Percentiles rank a stretch among this genome's conserved stretches.
phyloP scores from a whole-genome alignment of 2,797 vertebrate genomes.

The Fratercula arctica region DNA sequence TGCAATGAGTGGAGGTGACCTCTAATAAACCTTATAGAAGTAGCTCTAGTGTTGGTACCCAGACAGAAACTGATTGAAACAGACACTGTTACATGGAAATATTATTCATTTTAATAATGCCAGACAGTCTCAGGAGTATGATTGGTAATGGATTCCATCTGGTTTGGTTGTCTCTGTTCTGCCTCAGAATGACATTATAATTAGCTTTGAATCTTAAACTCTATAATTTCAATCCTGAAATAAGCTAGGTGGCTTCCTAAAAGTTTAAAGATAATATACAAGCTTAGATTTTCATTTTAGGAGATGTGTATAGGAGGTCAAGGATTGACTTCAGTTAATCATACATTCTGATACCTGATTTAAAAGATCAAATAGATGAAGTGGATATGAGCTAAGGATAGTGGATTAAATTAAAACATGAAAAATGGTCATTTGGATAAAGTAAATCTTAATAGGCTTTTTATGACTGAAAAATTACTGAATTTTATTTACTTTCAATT shows the following conservation, averaged over 20 bases:
- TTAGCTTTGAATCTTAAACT: slow-evolving; percentile 7
- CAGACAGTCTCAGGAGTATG: neutral
- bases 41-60: neutral
- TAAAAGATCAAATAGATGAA: neutral
- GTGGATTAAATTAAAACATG: neutral
- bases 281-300: neutral
- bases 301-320: neutral
- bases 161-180: slow-evolving; percentile 45
- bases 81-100: neutral
- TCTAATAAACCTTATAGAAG: neutral
- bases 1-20: neutral
- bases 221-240: slow-evolving; percentile 1
- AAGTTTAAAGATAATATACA: neutral
- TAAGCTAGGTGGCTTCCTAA: neutral
- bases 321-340: neutral
- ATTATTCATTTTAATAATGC: slow-evolving; percentile 47
- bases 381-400: neutral
- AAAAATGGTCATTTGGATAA: neutral
- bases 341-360: neutral
- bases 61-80: slow-evolving; percentile 12
- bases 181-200: slow-evolving; percentile 36
- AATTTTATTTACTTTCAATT: neutral
- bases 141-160: slow-evolving; percentile 42
- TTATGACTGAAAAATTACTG: neutral
- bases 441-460: neutral